A percentile compares a stretch with the other conserved stretches of the same genome.
These are phyloP conservation scores for Ciconia stormi DNA, from an alignment of 2,113 vertebrate species.

Conservation along the genomic window DNA sequence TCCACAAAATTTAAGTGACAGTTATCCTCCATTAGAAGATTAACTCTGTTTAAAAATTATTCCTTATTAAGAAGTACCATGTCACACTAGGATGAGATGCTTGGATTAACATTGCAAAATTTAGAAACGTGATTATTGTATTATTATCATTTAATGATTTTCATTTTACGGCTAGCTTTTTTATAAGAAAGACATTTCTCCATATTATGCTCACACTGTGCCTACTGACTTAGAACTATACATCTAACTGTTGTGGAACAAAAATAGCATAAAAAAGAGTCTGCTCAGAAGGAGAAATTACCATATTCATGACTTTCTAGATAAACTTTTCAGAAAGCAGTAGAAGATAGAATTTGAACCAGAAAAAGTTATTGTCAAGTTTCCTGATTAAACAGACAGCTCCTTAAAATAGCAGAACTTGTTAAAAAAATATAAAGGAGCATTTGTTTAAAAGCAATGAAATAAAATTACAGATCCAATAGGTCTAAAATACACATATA, in stretches of 20 bases:
- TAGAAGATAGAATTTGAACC: not conserved
- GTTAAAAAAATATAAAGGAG: not conserved
- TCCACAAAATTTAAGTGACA: conserved; percentile 48
- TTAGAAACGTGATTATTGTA: conserved; percentile 45
- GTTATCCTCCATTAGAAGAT: conserved; percentile 46
- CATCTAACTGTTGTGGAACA: not conserved
- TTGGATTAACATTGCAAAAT: conserved; percentile 64
- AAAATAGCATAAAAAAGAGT: conserved; percentile 13
- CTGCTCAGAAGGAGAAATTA: conserved; percentile 10
- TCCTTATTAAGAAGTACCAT: conserved; percentile 25
- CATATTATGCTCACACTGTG: conserved; percentile 10
- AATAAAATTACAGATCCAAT: not conserved
- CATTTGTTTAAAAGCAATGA: not conserved
- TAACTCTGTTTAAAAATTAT: conserved; percentile 53
- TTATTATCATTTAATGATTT: conserved; percentile 67
- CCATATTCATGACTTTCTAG: conserved; percentile 54
- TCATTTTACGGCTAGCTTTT: conserved; percentile 29
- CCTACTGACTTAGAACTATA: conserved; percentile 12
- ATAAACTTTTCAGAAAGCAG: conserved; percentile 3
- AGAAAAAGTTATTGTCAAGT: not conserved
- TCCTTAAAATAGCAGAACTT: not conserved
- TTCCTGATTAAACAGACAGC: not conserved
- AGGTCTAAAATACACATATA: not conserved
- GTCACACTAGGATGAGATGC: conserved; percentile 39
- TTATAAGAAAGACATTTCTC: not conserved